Conservation (phyloP, 2,888 invertebrate genomes). For the Andrena fulva region DNA sequence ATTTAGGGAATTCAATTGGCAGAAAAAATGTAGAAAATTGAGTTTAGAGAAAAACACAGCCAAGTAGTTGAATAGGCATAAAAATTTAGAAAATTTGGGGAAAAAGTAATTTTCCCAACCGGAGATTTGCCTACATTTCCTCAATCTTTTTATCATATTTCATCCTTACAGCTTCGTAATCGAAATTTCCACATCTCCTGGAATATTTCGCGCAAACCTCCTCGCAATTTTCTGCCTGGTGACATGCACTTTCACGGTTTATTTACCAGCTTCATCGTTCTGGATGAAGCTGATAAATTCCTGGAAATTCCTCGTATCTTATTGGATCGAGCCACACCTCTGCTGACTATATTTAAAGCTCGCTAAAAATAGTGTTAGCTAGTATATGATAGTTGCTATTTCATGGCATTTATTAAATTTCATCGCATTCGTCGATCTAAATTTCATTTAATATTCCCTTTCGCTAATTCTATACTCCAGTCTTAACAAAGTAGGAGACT, state of each 20-base stretch:
- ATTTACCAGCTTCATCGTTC: conserved; percentile 23
- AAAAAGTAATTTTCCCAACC: neutral
- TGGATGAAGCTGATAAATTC: conserved; percentile 23
- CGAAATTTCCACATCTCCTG: neutral
- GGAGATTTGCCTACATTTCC: neutral
- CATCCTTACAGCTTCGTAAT: neutral
- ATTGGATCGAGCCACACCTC: conserved; percentile 21
- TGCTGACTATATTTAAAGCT: conserved; percentile 7
- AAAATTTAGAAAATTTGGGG: no score
- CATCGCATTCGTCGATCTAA: neutral
- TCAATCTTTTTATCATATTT: neutral
- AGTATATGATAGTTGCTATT: conserved; percentile 14
- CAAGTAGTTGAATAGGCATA: no score
- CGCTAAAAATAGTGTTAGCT: conserved; percentile 3
- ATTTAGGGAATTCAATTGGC: no score
- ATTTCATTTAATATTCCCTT: no score
- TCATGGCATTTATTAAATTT: neutral
- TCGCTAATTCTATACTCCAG: no score
- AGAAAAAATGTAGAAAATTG: no score
- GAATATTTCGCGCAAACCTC: conserved; percentile 1
- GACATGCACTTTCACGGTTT: conserved; percentile 46
- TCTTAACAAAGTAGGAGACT: neutral
- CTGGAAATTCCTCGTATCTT: conserved; percentile 5
- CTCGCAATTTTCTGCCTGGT: conserved; percentile 15
- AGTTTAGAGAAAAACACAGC: no score